phyloP scores from a whole-genome alignment of 2,797 vertebrate genomes.

The Paramormyrops hopkinsi region DNA sequence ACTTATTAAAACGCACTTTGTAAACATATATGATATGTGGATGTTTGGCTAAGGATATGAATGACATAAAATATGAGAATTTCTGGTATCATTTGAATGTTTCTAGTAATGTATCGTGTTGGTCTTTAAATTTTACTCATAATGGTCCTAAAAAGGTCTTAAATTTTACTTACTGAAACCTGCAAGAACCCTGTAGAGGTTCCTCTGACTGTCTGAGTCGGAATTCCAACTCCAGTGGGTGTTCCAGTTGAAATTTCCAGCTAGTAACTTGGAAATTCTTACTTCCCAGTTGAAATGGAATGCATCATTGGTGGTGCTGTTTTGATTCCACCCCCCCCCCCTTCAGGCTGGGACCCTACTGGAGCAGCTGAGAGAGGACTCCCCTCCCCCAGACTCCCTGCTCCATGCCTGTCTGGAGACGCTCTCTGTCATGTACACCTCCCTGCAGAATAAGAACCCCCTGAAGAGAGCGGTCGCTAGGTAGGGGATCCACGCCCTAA shows the following conservation, averaged over 20 bases:
- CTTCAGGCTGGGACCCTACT: constrained; percentile 67
- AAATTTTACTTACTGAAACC: too few species aligned
- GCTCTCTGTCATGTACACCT: constrained; percentile 68
- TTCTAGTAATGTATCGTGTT: too few species aligned
- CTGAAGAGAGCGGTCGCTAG: constrained; percentile 80
- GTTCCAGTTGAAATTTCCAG: background rate
- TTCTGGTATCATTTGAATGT: too few species aligned
- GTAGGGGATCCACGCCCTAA: constrained; percentile 49
- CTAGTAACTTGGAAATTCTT: background rate
- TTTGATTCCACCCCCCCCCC: background rate
- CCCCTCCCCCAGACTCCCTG: constrained; percentile 43
- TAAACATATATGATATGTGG: too few species aligned
- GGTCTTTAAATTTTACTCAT: too few species aligned
- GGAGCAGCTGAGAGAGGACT: constrained; percentile 56
- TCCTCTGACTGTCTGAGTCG: background rate
- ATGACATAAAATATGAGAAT: too few species aligned
- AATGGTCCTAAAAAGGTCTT: too few species aligned
- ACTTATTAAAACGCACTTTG: too few species aligned
- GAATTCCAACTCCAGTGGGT: background rate
- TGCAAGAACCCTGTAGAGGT: background rate
- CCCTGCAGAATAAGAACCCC: constrained; percentile 76
- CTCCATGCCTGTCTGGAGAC: constrained; percentile 68
- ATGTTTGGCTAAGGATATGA: too few species aligned
- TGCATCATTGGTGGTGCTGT: background rate
- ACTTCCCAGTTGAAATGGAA: background rate